Evolutionary conservation across 2,113 vertebrate genomes (phyloP).

Genomic region (Forbesichthys agassizii): DNA sequence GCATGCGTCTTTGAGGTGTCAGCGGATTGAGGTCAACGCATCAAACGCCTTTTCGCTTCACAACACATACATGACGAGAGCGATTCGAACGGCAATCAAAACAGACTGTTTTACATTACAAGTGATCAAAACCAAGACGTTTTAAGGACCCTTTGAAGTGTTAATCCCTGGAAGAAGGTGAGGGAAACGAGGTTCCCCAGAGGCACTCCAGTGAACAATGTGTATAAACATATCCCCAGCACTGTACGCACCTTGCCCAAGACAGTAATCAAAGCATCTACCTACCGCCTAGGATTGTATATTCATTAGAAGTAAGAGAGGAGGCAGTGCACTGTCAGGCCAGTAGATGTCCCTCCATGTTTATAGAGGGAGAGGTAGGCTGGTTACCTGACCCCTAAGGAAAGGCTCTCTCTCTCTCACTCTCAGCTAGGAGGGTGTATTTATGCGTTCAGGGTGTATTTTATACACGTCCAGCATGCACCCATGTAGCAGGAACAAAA

Average conservation of each 20-base stretch:
- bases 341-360: conserved; percentile 77
- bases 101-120: conserved; percentile 56
- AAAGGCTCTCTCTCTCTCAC: neutral
- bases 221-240: conserved; percentile 34
- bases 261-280: conserved; percentile 21
- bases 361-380: conserved; percentile 46
- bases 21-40: conserved; percentile 34
- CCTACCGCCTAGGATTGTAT: neutral
- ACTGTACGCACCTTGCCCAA: neutral
- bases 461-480: neutral
- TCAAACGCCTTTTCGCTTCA: conserved; percentile 63
- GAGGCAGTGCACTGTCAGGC: conserved; percentile 63
- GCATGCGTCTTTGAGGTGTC: conserved; percentile 65
- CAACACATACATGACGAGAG: conserved; percentile 34
- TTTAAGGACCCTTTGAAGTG: conserved; percentile 61
- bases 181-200: conserved; percentile 33
- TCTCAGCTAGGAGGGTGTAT: neutral
- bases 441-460: neutral
- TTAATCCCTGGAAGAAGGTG: conserved; percentile 52
- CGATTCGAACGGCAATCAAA: conserved; percentile 53
- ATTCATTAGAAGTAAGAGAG: conserved; percentile 6
- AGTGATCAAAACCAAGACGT: conserved; percentile 56
- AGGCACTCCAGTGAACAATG: conserved; percentile 28
- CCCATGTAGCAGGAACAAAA: neutral
- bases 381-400: conserved; percentile 39